phyloP scores from a whole-genome alignment of 2,888 invertebrate species.

The Campoplex nolae region DNA sequence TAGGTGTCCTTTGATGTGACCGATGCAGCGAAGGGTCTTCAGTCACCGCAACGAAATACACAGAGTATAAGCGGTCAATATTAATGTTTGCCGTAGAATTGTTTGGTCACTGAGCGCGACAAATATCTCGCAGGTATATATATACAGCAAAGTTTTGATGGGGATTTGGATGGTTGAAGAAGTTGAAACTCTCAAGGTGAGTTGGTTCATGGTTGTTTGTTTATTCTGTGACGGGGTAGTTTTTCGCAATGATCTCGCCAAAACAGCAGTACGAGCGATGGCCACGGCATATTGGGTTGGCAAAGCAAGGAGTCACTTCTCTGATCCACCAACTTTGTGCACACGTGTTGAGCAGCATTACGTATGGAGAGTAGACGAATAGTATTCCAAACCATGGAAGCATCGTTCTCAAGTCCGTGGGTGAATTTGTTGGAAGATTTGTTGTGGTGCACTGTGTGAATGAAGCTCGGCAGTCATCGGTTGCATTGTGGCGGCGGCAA shows the following conservation, averaged over 20 bases:
- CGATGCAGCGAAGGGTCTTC: conserved; percentile 45
- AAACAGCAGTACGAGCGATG: conserved; percentile 32
- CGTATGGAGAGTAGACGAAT: neutral
- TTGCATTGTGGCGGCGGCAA: conserved; percentile 58
- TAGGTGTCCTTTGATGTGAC: conserved; percentile 61
- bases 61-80: conserved; percentile 33
- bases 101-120: conserved; percentile 40
- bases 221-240: conserved; percentile 22
- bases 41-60: conserved; percentile 39
- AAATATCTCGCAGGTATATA: conserved; percentile 9
- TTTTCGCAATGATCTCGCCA: conserved; percentile 32
- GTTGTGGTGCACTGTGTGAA: conserved; percentile 38
- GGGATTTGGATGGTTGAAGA: conserved; percentile 13
- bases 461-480: conserved; percentile 59
- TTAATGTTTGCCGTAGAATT: conserved; percentile 55
- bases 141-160: neutral
- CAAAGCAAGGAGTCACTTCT: conserved; percentile 61
- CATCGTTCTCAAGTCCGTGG: neutral
- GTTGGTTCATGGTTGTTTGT: conserved; percentile 43
- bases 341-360: conserved; percentile 31
- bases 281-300: conserved; percentile 33
- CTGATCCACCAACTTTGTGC: conserved; percentile 9
- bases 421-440: conserved; percentile 20
- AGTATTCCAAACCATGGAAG: conserved; percentile 2
- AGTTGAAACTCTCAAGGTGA: conserved; percentile 19